phyloP scores from a whole-genome alignment of 2,888 invertebrate genomes.

The Mayetiola destructor region DNA sequence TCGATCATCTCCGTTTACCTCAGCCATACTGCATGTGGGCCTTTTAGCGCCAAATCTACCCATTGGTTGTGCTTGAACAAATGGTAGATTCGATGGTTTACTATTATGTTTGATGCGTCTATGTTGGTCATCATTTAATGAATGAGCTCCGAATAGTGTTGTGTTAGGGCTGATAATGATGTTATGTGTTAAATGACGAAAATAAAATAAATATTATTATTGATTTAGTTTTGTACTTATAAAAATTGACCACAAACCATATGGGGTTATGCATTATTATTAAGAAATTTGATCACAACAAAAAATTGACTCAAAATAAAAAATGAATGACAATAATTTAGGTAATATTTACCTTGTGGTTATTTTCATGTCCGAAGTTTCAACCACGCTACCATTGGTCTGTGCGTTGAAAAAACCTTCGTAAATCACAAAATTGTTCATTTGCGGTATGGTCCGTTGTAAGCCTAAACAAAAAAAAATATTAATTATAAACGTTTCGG shows the following conservation, averaged over 20 bases:
- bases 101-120: constrained; percentile 23
- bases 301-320: no score
- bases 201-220: constrained; percentile 11
- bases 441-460: constrained; percentile 53
- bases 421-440: constrained; percentile 78
- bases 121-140: constrained; percentile 24
- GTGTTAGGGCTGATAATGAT: constrained; percentile 31
- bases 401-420: constrained; percentile 53
- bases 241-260: no score
- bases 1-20: no score
- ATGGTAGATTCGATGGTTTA: constrained; percentile 28
- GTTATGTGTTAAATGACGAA: constrained; percentile 17
- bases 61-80: constrained; percentile 33
- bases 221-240: background rate
- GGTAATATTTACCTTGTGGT: constrained; percentile 32
- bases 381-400: constrained; percentile 19
- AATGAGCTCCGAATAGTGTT: constrained; percentile 33
- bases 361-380: constrained; percentile 25
- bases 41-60: constrained; percentile 49
- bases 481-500: background rate
- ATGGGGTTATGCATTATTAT: no score
- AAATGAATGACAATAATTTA: no score
- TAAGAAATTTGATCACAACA: no score
- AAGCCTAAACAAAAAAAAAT: constrained; percentile 22
- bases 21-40: constrained; percentile 52